Evolutionary conservation across 2,113 vertebrate genomes (phyloP).

Genomic region (Brevimyrus niger): DNA sequence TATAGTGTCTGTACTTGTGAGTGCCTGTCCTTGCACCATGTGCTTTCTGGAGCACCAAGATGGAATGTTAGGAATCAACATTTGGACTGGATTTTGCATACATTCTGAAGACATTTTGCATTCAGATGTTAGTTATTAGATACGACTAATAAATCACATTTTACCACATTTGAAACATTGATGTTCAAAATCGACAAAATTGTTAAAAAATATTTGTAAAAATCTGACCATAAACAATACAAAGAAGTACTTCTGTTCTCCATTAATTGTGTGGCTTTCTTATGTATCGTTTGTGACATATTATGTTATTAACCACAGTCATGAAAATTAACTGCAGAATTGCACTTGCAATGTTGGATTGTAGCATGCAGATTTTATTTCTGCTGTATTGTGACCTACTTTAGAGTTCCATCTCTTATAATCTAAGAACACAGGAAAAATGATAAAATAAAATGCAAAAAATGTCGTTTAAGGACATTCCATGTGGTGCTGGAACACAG

Average conservation of each 20-base stretch:
- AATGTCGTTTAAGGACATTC: not conserved
- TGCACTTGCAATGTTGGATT: not conserved
- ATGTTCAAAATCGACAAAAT: not conserved
- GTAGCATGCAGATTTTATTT: not conserved
- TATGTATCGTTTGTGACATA: not conserved
- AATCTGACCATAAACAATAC: not conserved
- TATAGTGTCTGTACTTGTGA: not conserved
- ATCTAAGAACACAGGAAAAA: not conserved
- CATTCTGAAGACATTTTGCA: not conserved
- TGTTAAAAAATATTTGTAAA: not conserved
- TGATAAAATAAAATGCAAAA: not conserved
- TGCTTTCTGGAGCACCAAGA: not conserved
- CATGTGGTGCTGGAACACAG: not conserved
- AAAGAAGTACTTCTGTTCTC: not conserved
- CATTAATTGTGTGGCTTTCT: not conserved
- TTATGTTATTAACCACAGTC: not conserved
- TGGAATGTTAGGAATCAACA: not conserved
- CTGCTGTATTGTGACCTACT: not conserved
- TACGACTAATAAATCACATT: not conserved
- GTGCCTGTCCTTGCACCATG: not conserved
- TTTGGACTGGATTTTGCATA: not conserved
- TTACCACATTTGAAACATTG: not conserved
- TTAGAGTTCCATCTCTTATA: not conserved
- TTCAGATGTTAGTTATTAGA: not conserved
- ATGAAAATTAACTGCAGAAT: not conserved